Conservation (phyloP, 37 sponge, comb jelly and placozoan genomes). For the Theonella swinhoei region DNA sequence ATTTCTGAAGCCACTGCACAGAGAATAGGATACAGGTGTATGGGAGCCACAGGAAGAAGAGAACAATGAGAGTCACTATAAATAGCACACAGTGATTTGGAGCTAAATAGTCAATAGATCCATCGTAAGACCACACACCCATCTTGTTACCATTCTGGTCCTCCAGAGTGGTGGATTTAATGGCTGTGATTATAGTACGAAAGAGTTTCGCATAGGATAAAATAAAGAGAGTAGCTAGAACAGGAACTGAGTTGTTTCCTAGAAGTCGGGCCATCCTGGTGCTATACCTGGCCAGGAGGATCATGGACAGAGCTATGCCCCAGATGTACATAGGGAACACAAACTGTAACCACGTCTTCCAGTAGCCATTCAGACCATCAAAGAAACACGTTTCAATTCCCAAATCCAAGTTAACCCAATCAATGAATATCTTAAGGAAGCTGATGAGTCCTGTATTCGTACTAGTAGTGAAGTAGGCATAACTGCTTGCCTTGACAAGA, state of each 20-base stretch:
- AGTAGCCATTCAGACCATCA: neutral
- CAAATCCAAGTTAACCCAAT: neutral
- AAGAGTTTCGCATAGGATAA: slow-evolving; percentile 18
- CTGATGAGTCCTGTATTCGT: neutral
- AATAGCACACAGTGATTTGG: slow-evolving; percentile 10
- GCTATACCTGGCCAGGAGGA: neutral
- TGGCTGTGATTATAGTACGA: slow-evolving; percentile 12
- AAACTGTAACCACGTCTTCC: slow-evolving; percentile 17
- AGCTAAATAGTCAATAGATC: slow-evolving; percentile 3
- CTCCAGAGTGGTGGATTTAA: slow-evolving; percentile 24
- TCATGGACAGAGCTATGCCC: neutral
- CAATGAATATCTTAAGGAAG: neutral
- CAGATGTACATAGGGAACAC: slow-evolving; percentile 11
- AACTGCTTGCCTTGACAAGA: neutral
- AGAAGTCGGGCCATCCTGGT: neutral
- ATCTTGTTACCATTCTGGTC: neutral
- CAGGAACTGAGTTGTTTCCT: slow-evolving; percentile 11
- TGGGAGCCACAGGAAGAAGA: slow-evolving; percentile 3
- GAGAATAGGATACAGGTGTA: slow-evolving; percentile 5
- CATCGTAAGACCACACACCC: slow-evolving; percentile 16
- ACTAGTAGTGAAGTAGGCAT: neutral
- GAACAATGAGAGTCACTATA: neutral
- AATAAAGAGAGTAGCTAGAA: slow-evolving; percentile 38
- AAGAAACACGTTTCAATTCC: neutral
- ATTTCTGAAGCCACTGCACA: slow-evolving; percentile 7